Evolutionary conservation across 2,888 invertebrate genomes (phyloP).

Genomic region (Andrena marginata): DNA sequence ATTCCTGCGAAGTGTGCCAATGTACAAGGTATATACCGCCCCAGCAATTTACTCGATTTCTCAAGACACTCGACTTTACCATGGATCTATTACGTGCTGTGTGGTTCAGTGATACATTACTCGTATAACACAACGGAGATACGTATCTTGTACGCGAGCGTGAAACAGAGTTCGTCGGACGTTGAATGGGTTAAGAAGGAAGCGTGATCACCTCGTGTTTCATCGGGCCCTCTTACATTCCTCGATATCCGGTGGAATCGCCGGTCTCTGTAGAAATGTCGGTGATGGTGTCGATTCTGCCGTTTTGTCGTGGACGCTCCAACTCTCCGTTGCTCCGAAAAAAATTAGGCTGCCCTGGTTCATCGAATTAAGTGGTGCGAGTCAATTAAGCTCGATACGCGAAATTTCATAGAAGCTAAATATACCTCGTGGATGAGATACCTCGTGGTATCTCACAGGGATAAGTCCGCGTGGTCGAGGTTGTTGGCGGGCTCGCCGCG

Average conservation of each 20-base stretch:
- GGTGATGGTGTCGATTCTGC: neutral
- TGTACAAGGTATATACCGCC: conserved; percentile 83
- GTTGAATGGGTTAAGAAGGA: neutral
- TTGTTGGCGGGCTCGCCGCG: conserved; percentile 1
- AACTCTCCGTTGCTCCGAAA: too few species aligned
- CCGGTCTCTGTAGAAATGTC: neutral
- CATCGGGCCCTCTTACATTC: neutral
- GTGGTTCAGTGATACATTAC: conserved; percentile 3
- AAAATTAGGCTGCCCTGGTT: too few species aligned
- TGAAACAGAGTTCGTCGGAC: neutral
- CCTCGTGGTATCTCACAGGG: neutral
- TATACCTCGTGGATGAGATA: too few species aligned
- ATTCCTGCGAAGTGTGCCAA: conserved; percentile 84
- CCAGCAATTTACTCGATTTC: neutral
- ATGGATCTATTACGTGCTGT: neutral
- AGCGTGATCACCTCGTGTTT: neutral
- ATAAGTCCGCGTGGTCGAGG: neutral
- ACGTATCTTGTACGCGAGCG: neutral
- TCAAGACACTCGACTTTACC: neutral
- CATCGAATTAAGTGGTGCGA: too few species aligned
- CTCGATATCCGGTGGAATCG: neutral
- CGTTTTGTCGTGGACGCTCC: too few species aligned
- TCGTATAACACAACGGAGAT: neutral
- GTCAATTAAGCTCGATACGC: too few species aligned
- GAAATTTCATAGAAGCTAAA: too few species aligned